phyloP scores from a whole-genome alignment of 2,113 vertebrate species.

The Burhinus bistriatus region DNA sequence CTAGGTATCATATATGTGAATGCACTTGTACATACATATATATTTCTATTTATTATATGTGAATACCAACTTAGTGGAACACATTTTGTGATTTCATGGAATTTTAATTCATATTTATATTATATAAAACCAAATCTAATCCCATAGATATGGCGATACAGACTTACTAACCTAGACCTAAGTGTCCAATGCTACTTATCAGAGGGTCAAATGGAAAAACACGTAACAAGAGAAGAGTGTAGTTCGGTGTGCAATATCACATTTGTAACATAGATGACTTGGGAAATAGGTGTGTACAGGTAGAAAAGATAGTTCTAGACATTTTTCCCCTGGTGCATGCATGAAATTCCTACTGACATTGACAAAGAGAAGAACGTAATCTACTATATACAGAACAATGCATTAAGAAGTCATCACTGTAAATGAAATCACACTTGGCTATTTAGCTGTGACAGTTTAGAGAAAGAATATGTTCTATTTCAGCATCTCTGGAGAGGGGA shows the following conservation, averaged over 20 bases:
- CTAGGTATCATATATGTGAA: background rate
- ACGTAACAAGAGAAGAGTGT: background rate
- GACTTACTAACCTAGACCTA: background rate
- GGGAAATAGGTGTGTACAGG: background rate
- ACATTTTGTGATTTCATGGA: background rate
- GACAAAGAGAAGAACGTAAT: background rate
- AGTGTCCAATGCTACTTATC: no score
- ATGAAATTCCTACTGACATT: background rate
- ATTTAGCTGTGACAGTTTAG: background rate
- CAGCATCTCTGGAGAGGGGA: background rate
- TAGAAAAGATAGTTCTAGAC: background rate
- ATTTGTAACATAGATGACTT: background rate
- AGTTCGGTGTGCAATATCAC: background rate
- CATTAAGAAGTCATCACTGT: background rate
- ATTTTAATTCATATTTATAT: background rate
- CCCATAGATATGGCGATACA: background rate
- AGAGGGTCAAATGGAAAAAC: background rate
- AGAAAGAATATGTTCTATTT: background rate
- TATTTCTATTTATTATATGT: background rate
- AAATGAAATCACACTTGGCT: background rate
- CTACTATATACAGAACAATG: background rate
- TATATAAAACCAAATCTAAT: background rate
- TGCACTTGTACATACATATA: background rate
- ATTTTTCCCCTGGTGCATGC: background rate
- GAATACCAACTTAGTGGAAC: background rate